Evolutionary conservation across 2,113 vertebrate genomes (phyloP).

Genomic region (Brachionichthys hirsutus): DNA sequence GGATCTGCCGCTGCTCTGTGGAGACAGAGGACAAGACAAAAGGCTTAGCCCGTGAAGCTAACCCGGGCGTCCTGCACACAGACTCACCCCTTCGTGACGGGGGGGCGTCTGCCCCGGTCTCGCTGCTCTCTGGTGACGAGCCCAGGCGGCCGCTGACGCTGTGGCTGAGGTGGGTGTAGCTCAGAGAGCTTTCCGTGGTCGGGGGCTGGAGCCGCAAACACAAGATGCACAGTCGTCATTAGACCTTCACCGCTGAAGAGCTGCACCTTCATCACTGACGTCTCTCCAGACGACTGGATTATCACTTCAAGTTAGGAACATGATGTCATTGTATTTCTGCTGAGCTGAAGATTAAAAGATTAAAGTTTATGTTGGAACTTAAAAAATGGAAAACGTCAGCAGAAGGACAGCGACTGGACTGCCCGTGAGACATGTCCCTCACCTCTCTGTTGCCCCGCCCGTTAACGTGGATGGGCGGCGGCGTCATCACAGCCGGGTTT

Average conservation of each 20-base stretch:
- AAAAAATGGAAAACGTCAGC: too few species aligned
- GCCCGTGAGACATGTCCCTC: slow-evolving; percentile 27
- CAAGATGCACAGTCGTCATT: background rate
- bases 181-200: slow-evolving; percentile 69
- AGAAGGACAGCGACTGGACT: background rate
- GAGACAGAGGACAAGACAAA: background rate
- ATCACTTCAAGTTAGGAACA: background rate
- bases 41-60: too few species aligned
- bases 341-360: background rate
- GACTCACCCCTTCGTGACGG: slow-evolving; percentile 75
- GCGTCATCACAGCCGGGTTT: slow-evolving; percentile 76
- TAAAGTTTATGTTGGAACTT: too few species aligned
- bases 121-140: slow-evolving; percentile 83
- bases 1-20: slow-evolving; percentile 81
- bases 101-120: slow-evolving; percentile 74
- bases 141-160: slow-evolving; percentile 79
- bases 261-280: too few species aligned
- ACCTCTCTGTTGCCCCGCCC: slow-evolving; percentile 82
- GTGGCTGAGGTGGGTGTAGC: slow-evolving; percentile 76
- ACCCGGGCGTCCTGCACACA: background rate
- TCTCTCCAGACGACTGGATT: background rate
- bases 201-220: slow-evolving; percentile 64
- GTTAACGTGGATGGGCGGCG: slow-evolving; percentile 81
- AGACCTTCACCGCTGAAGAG: background rate
- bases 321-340: background rate